Base-by-base conservation (phyloP, 2,113 vertebrate genomes). In the Malurus alboscapulatus region DNA sequence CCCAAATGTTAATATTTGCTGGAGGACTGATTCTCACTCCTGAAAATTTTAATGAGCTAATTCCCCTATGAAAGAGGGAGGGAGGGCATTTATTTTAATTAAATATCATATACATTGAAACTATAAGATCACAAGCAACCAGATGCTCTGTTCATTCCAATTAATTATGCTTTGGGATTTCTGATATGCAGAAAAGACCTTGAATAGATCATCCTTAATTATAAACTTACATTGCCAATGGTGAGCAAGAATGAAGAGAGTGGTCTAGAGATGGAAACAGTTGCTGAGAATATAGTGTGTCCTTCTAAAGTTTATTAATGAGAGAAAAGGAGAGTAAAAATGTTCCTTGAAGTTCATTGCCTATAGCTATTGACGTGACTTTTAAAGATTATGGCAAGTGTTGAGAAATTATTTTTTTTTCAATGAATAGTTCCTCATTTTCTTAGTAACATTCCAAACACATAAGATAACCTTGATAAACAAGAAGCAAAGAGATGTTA, bases 1-100 rank as follows among this genome's bases (percentile, higher is more conserved):
- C 19, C 29, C 40, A 95, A 95, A 96, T 92, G 79, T 84, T 86
- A 96, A 93, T 86, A 53, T 71, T 95, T 93, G 85, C 88, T 95
- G 71, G 54, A 94, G 84, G 74, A 85, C 66, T 90, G 62, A 45
- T 78, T 94, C 40, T 90, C 27, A 78, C 27, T 92, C 84, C 80
- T 76, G 75, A 58, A 96, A 76, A 65, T 58, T 48, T 82, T 93
- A 87, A 86, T 90, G 94, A 84, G 24, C 27, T 68, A 77, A 84
- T 55, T 96, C 32, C 27, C 79, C 42, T 65, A 81, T 67, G 94
- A 92, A n/a, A 91, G 22, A 62, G 47, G 17, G 36, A 81, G 47
- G 50, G 72, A 88, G 77, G 44, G 16, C 27, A 69, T 83, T 88
- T 45, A 68, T 72, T 78, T 94, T 92, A 92, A 91, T 87, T 93